These are phyloP conservation scores for Danio choprae DNA, from an alignment of 2,797 vertebrate genomes.

Conservation along the genomic window DNA sequence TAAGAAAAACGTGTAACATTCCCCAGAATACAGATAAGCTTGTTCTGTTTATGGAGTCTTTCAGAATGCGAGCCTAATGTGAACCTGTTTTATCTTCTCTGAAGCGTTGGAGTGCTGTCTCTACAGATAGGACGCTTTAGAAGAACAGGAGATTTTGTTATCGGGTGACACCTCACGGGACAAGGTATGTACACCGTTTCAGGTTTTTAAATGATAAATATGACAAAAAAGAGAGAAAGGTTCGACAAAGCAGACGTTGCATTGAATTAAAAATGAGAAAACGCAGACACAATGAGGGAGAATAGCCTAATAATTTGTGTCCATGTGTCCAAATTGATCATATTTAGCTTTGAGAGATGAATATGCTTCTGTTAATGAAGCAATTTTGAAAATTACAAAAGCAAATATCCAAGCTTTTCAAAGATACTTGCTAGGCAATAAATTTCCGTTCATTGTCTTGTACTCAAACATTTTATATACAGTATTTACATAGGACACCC, in stretches of 20 bases:
- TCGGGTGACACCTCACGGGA: slow-evolving; percentile 23
- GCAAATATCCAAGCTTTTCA: background rate
- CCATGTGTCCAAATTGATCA: too few species aligned
- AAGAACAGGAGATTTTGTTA: slow-evolving; percentile 22
- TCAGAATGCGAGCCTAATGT: slow-evolving; percentile 4
- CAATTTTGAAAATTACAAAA: background rate
- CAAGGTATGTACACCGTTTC: background rate
- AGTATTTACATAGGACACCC: too few species aligned
- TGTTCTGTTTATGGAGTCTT: slow-evolving; percentile 19
- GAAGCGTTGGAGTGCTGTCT: slow-evolving; percentile 12
- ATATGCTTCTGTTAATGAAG: background rate
- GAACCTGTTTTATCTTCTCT: slow-evolving; percentile 26
- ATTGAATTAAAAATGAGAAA: background rate
- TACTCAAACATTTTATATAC: too few species aligned
- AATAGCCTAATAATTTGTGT: background rate
- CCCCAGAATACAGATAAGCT: slow-evolving; percentile 18
- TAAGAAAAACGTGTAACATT: slow-evolving; percentile 18
- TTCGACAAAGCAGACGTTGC: slow-evolving; percentile 1
- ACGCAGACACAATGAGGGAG: background rate
- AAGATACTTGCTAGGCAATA: background rate
- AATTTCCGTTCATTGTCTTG: too few species aligned
- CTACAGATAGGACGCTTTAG: slow-evolving; percentile 11
- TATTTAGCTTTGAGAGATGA: background rate
- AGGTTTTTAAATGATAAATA: slow-evolving; percentile 20
- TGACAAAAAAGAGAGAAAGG: background rate